Conservation (phyloP, 2,113 vertebrate genomes). For the Eretmodus cyanostictus region DNA sequence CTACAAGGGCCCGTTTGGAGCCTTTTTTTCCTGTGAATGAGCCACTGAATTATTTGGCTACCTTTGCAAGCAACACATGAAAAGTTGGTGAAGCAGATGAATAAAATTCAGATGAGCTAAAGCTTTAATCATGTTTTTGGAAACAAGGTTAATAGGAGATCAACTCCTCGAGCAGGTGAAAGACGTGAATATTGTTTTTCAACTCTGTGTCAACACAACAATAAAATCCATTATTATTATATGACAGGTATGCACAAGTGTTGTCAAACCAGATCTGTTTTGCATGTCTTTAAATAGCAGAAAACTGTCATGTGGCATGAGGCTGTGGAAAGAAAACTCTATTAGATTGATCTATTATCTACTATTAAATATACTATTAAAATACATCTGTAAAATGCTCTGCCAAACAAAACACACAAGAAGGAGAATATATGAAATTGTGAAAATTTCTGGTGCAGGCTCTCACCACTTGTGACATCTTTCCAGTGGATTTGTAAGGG, state of each 20-base stretch:
- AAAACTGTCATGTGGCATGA: background rate
- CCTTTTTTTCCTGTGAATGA: background rate
- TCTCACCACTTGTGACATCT: background rate
- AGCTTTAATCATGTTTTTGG: background rate
- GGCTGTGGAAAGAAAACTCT: background rate
- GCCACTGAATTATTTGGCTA: background rate
- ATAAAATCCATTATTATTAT: background rate
- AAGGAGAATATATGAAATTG: background rate
- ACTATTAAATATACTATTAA: background rate
- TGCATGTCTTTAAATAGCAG: background rate
- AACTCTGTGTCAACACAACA: background rate
- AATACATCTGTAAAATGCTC: background rate
- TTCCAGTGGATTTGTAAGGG: conserved; percentile 14
- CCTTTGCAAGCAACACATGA: background rate
- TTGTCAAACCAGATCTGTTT: background rate
- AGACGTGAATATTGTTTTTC: background rate
- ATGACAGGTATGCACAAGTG: background rate
- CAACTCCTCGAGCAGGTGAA: background rate
- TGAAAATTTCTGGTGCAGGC: background rate
- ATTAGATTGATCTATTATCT: background rate
- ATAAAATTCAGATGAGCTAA: background rate
- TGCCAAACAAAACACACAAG: background rate
- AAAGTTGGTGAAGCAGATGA: background rate
- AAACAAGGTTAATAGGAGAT: background rate
- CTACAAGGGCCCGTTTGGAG: background rate